phyloP scores from a whole-genome alignment of 1,140 invertebrate species.

The Neoseiulus cucumeris region DNA sequence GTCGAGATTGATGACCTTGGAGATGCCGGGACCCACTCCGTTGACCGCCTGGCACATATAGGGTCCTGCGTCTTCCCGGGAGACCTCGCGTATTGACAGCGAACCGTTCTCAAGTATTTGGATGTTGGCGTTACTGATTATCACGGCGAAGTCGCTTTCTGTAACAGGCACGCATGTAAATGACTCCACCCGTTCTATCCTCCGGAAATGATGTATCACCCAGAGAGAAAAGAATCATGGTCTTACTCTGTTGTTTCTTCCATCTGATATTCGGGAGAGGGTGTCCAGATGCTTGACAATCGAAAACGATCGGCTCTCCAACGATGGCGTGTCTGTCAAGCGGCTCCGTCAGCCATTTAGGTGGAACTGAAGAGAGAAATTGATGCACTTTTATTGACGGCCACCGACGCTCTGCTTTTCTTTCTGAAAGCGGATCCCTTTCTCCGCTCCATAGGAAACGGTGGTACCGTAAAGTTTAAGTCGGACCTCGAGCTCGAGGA shows the following conservation, averaged over 20 bases:
- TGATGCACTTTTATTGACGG: background rate
- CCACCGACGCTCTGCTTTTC: too few species aligned
- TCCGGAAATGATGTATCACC: too few species aligned
- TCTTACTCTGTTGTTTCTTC: conserved; percentile 27
- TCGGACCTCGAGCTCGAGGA: too few species aligned
- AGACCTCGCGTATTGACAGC: conserved; percentile 26
- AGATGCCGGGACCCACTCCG: conserved; percentile 32
- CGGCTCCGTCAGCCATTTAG: conserved; percentile 34
- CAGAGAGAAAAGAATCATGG: background rate
- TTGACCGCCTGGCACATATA: conserved; percentile 36
- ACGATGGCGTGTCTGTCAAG: conserved; percentile 30
- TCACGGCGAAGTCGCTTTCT: conserved; percentile 17
- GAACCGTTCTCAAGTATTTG: conserved; percentile 30
- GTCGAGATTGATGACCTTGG: conserved; percentile 28
- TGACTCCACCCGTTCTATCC: too few species aligned
- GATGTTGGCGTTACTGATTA: conserved; percentile 19
- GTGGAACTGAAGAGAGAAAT: conserved; percentile 28
- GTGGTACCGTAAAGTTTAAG: too few species aligned
- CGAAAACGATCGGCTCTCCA: conserved; percentile 26
- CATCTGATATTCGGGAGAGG: conserved; percentile 33
- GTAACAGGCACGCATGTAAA: background rate
- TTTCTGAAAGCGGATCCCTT: too few species aligned
- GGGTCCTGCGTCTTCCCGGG: conserved; percentile 26
- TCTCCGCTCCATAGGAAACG: too few species aligned
- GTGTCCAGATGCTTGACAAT: conserved; percentile 34